Percentiles rank a stretch among this genome's conserved stretches.
Evolutionary conservation across 2,888 invertebrate species (phyloP).

Genomic region (Dusona sp.): DNA sequence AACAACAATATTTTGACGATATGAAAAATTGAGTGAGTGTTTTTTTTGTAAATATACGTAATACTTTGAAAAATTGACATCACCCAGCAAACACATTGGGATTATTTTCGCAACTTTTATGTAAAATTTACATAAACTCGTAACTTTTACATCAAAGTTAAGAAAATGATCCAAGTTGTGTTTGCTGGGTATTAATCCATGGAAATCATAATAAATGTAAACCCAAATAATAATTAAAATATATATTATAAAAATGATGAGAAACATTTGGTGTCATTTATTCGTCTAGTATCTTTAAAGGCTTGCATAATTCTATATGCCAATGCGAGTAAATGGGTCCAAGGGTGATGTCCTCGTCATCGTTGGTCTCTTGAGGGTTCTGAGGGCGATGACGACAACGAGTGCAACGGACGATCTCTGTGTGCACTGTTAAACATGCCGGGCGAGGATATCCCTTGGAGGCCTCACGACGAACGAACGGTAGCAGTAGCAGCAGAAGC

Average conservation of each 20-base stretch:
- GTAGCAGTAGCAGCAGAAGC: slow-evolving; percentile 56
- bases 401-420: slow-evolving; percentile 67
- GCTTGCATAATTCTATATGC: not conserved
- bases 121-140: too few species aligned
- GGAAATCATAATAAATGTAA: not conserved
- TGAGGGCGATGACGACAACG: slow-evolving; percentile 55
- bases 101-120: too few species aligned
- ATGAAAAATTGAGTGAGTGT: too few species aligned
- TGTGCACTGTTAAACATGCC: slow-evolving; percentile 59
- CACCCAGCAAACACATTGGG: too few species aligned
- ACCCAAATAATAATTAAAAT: not conserved
- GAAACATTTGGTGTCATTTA: not conserved
- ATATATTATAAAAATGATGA: not conserved
- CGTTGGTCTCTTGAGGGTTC: slow-evolving; percentile 56
- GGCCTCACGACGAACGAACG: slow-evolving; percentile 51
- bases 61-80: too few species aligned
- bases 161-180: too few species aligned
- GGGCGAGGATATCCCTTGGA: slow-evolving; percentile 64
- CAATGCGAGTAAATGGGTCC: slow-evolving; percentile 42
- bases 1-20: too few species aligned
- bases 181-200: not conserved
- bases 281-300: not conserved
- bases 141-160: too few species aligned
- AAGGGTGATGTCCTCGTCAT: slow-evolving; percentile 56
- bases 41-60: too few species aligned